phyloP scores from a whole-genome alignment of 2,797 vertebrate species.

The Telmatherina bonti region DNA sequence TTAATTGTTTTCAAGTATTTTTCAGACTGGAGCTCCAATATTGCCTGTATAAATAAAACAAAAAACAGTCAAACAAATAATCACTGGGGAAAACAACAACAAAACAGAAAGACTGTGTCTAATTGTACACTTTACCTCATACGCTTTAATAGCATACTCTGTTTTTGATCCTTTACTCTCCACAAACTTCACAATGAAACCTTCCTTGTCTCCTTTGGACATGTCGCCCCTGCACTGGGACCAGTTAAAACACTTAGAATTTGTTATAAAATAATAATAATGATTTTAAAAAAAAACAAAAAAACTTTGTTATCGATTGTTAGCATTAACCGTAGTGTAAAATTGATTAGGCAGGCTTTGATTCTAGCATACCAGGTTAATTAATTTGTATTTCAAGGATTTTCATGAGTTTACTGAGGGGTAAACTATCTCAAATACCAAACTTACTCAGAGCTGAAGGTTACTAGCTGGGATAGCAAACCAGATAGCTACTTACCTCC shows the following conservation, averaged over 20 bases:
- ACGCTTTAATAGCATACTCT: slow-evolving; percentile 87
- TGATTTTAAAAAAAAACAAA: no score
- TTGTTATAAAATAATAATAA: no score
- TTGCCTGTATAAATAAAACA: slow-evolving; percentile 79
- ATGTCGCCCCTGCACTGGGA: slow-evolving; percentile 70
- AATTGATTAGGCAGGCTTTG: not conserved
- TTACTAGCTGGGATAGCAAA: not conserved
- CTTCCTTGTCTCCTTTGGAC: slow-evolving; percentile 83
- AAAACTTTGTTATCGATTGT: no score
- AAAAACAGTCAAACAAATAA: slow-evolving; percentile 11
- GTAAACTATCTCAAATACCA: not conserved
- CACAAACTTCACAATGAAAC: slow-evolving; percentile 93
- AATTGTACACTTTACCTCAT: slow-evolving; percentile 84
- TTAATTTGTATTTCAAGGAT: not conserved
- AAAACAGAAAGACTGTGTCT: not conserved
- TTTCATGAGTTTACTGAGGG: not conserved
- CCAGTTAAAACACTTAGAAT: not conserved
- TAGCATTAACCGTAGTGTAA: no score
- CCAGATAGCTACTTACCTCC: slow-evolving; percentile 10
- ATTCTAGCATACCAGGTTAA: not conserved
- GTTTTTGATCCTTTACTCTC: slow-evolving; percentile 80
- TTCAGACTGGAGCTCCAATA: slow-evolving; percentile 94
- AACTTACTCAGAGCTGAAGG: not conserved
- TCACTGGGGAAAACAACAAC: not conserved
- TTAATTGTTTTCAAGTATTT: slow-evolving; percentile 89